Evolutionary conservation across 35 echinoderm and acorn worm genomes (phyloP), one percentile per base, ranked within the genome.

Genomic region (Chiridota heheva): DNA sequence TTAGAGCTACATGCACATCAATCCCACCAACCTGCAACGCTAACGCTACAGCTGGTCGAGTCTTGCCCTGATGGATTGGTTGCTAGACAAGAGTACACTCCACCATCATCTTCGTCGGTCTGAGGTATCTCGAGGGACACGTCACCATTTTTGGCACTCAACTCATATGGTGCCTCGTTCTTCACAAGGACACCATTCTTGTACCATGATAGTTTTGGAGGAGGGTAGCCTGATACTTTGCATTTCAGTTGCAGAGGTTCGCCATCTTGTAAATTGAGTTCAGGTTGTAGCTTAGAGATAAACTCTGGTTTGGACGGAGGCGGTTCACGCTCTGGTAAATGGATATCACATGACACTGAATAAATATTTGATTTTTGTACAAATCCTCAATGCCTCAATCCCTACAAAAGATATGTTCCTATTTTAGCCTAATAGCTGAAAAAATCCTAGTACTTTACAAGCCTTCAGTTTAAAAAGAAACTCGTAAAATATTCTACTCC

Each of bases 211-310:
- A 64, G 70, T 37, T 84, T 36, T 2, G 81, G 81, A 37, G 40
- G 44, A 13, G 81, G 81, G 44, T 74, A 25, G 4, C 82, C 82
- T 27, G 62, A 46, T 22, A 84, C 82, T 40, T 84, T 84, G 51
- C 82, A 84, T 59, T 47, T 84, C 0, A 84, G 67, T 40, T 49
- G 25, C 46, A 84, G 58, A 3, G 81, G 81, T 42, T 87, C 58
- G 31, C 84, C 84, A 78, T 87, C 60, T 36, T 51, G 70, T n/a
- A 69, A 39, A 41, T 42, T 40, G 58, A 49, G 35, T 34, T 67
- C 42, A 31, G 74, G 55, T 51, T 67, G 43, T 4, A 87, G 84
- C 37, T 44, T 78, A 42, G 58, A 37, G 35, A 46, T 87, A 61
- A 87, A 87, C 20, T 77, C 42, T 8, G 84, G 84, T 24, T 47